These are phyloP conservation scores for Masnerella sp. DNA, from an alignment of 2,888 invertebrate genomes.

Conservation along the genomic window DNA sequence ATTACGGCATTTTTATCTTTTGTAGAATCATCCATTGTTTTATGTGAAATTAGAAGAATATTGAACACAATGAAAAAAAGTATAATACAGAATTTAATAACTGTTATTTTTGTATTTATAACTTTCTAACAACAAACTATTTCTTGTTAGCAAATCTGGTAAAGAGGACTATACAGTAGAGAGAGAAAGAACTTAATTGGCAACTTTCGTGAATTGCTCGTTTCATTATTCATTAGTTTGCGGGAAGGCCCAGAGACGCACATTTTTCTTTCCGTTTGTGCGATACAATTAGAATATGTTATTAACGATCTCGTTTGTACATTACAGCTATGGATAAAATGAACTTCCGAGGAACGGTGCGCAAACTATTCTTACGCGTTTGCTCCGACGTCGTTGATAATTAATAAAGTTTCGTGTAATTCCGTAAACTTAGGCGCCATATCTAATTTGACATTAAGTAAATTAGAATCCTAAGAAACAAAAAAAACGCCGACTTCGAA, in stretches of 20 bases:
- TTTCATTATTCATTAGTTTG: conserved; percentile 7
- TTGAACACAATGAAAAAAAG: too few relatives aligned
- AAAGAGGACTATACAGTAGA: too few relatives aligned
- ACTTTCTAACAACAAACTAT: too few relatives aligned
- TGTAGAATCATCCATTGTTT: too few relatives aligned
- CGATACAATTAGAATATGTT: conserved; percentile 20
- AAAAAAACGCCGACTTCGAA: background rate
- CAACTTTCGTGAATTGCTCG: conserved; percentile 4
- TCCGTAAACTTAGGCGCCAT: conserved; percentile 7
- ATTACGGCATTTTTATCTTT: too few relatives aligned
- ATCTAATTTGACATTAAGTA: conserved; percentile 26
- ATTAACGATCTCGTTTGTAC: conserved; percentile 21
- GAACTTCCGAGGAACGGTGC: background rate
- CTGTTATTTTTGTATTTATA: too few relatives aligned
- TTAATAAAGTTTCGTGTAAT: conserved; percentile 23
- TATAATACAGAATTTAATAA: too few relatives aligned
- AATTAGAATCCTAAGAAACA: conserved; percentile 7
- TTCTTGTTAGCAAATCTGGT: too few relatives aligned
- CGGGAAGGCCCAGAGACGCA: background rate
- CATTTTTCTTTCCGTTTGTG: conserved; percentile 25
- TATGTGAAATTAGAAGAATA: too few relatives aligned
- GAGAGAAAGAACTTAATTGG: too few relatives aligned
- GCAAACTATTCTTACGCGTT: conserved; percentile 19
- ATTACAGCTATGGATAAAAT: conserved; percentile 22
- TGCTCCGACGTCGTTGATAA: conserved; percentile 4